phyloP scores from a whole-genome alignment of 2,113 vertebrate genomes.

The Gavialis gangeticus region DNA sequence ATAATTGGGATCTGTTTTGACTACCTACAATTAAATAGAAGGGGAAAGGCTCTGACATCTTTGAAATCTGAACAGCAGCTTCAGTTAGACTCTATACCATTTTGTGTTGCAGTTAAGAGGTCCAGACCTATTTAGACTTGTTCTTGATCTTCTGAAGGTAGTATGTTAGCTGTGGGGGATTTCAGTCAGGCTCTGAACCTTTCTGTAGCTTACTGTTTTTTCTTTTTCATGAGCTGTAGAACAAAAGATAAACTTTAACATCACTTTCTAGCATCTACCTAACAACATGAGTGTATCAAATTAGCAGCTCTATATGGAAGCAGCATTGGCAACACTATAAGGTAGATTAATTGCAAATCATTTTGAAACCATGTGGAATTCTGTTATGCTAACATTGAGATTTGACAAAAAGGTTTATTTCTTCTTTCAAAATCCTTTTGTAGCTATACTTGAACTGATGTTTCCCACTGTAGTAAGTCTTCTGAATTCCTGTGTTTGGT shows the following conservation, averaged over 20 bases:
- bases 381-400: background rate
- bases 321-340: background rate
- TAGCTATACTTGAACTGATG: background rate
- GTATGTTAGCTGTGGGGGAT: rapidly evolving
- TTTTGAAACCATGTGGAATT: background rate
- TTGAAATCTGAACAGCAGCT: background rate
- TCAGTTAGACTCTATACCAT: rapidly evolving
- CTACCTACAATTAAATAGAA: background rate
- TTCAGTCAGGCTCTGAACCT: background rate
- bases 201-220: rapidly evolving
- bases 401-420: background rate
- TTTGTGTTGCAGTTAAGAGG: background rate
- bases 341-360: rapidly evolving
- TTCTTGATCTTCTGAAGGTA: background rate
- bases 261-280: too few relatives aligned
- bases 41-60: background rate
- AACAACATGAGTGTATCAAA: background rate
- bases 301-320: background rate
- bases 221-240: background rate
- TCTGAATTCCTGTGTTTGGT: background rate
- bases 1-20: background rate
- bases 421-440: background rate
- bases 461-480: background rate
- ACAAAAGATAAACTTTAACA: background rate
- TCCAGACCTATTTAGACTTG: rapidly evolving